phyloP scores from a whole-genome alignment of 2,797 vertebrate species.

The Chelon labrosus region DNA sequence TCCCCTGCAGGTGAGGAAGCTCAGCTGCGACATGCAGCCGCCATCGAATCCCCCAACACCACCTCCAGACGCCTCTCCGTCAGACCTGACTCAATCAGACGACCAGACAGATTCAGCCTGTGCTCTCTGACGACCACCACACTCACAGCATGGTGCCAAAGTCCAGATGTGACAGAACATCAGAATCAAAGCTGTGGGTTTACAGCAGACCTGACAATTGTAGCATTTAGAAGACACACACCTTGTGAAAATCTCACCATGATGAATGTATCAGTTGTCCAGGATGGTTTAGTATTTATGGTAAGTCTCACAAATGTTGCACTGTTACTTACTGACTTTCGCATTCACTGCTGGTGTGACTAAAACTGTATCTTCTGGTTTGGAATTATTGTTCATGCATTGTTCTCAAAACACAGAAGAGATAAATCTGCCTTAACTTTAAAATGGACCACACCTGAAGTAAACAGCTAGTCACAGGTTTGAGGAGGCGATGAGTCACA shows the following conservation, averaged over 20 bases:
- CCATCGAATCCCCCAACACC: conserved; percentile 84
- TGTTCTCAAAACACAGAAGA: neutral
- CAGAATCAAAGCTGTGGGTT: conserved; percentile 9
- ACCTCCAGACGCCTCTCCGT: conserved; percentile 68
- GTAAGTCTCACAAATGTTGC: conserved; percentile 19
- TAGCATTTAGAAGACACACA: neutral
- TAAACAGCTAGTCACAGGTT: conserved; percentile 9
- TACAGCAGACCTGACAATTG: neutral
- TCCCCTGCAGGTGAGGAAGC: conserved; percentile 60
- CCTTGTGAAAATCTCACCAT: conserved; percentile 2
- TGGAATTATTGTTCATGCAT: neutral
- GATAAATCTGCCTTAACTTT: neutral
- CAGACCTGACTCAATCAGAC: conserved; percentile 49
- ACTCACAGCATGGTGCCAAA: neutral
- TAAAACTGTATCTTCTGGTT: neutral
- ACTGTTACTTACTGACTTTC: conserved; percentile 7
- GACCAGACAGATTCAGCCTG: conserved; percentile 32
- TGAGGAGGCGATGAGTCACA: conserved; percentile 20
- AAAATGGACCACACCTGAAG: neutral
- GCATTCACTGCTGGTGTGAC: neutral
- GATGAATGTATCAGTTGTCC: conserved; percentile 1
- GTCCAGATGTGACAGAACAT: conserved; percentile 3
- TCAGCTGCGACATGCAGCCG: conserved; percentile 73
- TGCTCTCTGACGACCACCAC: conserved; percentile 54
- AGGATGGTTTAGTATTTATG: conserved; percentile 17